These are phyloP conservation scores for Drosophila yooni DNA, from an alignment of 2,888 invertebrate species.

Conservation along the genomic window DNA sequence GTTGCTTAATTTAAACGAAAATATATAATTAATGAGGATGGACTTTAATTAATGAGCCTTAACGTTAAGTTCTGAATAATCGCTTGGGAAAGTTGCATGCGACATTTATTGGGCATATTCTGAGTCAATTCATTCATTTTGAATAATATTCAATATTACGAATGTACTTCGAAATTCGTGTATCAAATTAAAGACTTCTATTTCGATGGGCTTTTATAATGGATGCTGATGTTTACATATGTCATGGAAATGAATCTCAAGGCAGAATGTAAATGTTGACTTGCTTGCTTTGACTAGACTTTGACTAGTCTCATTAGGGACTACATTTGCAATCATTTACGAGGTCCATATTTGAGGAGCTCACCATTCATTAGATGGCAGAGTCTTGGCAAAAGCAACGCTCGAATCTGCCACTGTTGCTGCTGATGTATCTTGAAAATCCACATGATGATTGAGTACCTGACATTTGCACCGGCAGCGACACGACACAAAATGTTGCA, in stretches of 20 bases:
- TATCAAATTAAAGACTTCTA: background rate
- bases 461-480: constrained; percentile 57
- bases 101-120: constrained; percentile 2
- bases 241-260: background rate
- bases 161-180: background rate
- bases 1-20: constrained; percentile 29
- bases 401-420: constrained; percentile 21
- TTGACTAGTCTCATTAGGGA: background rate
- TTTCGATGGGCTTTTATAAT: background rate
- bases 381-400: constrained; percentile 5
- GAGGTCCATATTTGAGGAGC: background rate
- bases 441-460: constrained; percentile 61
- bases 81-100: background rate
- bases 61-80: constrained; percentile 8
- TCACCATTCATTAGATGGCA: constrained; percentile 2
- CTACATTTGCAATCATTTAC: background rate
- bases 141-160: background rate
- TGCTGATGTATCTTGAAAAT: constrained; percentile 24
- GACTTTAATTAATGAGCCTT: constrained; percentile 14
- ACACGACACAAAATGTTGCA: constrained; percentile 45
- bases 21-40: constrained; percentile 25
- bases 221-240: background rate
- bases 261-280: background rate
- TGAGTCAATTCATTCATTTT: background rate
- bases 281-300: background rate